These are phyloP conservation scores for Nicator chloris DNA, from an alignment of 2,113 vertebrate species.

Conservation along the genomic window DNA sequence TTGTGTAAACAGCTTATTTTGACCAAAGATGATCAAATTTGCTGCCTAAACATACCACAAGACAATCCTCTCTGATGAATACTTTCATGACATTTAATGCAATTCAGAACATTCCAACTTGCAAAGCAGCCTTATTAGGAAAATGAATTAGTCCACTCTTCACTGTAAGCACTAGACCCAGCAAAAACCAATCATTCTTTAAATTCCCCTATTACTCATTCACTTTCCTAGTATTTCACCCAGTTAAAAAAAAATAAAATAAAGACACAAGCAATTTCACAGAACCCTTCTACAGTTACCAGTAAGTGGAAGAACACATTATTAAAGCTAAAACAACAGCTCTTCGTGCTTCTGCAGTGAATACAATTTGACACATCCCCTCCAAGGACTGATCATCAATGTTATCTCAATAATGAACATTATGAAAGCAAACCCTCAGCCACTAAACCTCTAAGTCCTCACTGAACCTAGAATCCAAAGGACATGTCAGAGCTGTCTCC, in stretches of 20 bases:
- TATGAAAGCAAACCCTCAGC: not conserved
- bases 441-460: not conserved
- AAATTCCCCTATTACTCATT: slow-evolving; percentile 9
- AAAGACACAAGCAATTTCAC: not conserved
- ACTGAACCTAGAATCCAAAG: not conserved
- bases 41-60: slow-evolving; percentile 43
- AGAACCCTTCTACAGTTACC: not conserved
- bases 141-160: slow-evolving; percentile 15
- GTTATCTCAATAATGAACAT: not conserved
- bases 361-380: not conserved
- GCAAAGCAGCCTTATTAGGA: slow-evolving; percentile 62
- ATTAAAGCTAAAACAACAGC: not conserved
- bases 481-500: not conserved
- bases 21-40: slow-evolving; percentile 33
- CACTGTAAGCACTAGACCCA: not conserved
- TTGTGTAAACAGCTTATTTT: not conserved
- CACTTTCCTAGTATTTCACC: not conserved
- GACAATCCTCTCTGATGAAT: not conserved
- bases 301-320: not conserved
- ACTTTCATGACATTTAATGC: slow-evolving; percentile 52
- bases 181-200: slow-evolving; percentile 37
- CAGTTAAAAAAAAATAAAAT: not conserved
- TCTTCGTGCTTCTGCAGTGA: not conserved
- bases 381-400: not conserved
- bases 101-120: slow-evolving; percentile 62